Evolutionary conservation across 2,797 vertebrate species (phyloP).

Genomic region (Argyrosomus regius): DNA sequence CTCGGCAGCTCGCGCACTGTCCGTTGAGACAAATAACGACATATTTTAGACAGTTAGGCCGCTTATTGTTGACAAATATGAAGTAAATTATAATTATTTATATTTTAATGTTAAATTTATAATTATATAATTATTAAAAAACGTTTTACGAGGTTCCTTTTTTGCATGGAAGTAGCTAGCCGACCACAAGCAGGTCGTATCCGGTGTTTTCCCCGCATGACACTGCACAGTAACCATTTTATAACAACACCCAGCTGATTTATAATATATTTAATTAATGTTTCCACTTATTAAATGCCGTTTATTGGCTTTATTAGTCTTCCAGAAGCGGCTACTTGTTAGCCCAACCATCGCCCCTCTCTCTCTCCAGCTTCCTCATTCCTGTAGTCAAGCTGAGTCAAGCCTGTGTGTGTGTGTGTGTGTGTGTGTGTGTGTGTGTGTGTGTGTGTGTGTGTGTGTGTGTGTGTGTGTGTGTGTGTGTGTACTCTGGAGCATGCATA

Average conservation of each 20-base stretch:
- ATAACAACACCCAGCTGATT: fast-evolving
- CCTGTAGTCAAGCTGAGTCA: slow-evolving; percentile 73
- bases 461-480: too few species aligned
- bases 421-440: too few species aligned
- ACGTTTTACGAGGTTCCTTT: background rate
- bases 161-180: background rate
- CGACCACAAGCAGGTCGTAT: background rate
- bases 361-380: slow-evolving; percentile 78
- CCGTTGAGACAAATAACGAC: background rate
- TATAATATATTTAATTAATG: fast-evolving
- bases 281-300: background rate
- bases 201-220: background rate
- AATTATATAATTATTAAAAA: too few species aligned
- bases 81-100: too few species aligned
- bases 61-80: too few species aligned
- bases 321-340: slow-evolving; percentile 13
- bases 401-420: slow-evolving; percentile 38
- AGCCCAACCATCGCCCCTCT: slow-evolving; percentile 24
- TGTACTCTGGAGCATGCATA: background rate
- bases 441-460: background rate
- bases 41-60: background rate
- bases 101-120: too few species aligned
- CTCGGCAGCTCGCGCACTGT: background rate
- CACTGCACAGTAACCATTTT: background rate
- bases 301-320: background rate